Conservation (phyloP, 2,797 vertebrate species). For the Schizopygopsis malacanthus region DNA sequence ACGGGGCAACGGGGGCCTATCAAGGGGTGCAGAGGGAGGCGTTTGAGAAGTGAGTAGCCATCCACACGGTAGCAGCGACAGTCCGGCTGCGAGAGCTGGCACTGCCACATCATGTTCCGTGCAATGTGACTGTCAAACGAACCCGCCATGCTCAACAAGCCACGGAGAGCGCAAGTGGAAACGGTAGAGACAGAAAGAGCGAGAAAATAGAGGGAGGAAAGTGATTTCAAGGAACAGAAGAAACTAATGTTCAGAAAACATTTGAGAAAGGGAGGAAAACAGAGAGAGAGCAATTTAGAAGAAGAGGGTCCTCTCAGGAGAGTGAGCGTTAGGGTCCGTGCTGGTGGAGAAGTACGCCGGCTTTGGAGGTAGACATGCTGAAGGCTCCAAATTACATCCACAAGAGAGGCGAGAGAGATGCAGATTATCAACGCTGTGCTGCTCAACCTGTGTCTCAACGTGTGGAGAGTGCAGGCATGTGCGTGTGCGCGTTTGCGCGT, state of each 20-base stretch:
- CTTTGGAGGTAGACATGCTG: constrained; percentile 58
- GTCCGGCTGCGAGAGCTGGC: constrained; percentile 98
- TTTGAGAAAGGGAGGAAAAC: constrained; percentile 58
- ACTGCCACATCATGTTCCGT: constrained; percentile 98
- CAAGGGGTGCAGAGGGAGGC: constrained; percentile 98
- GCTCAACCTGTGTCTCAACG: constrained; percentile 71
- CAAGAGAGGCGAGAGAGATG: constrained; percentile 34
- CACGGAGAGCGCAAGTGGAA: constrained; percentile 38
- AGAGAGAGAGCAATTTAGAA: constrained; percentile 31
- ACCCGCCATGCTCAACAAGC: constrained; percentile 89
- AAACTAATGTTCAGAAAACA: constrained; percentile 40
- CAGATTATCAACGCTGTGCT: constrained; percentile 73
- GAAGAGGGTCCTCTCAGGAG: constrained; percentile 39
- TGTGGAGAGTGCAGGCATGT: constrained; percentile 51
- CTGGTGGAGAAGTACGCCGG: constrained; percentile 46
- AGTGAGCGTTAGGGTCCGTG: constrained; percentile 68
- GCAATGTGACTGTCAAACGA: constrained; percentile 98
- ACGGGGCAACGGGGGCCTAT: constrained; percentile 97
- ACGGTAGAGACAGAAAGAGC: background rate
- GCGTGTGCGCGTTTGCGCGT: constrained; percentile 32
- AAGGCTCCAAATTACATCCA: constrained; percentile 73
- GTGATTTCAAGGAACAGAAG: constrained; percentile 13
- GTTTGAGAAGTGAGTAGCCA: constrained; percentile 97
- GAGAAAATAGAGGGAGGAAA: constrained; percentile 60
- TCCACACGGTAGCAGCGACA: constrained; percentile 98